Evolutionary conservation across 2,797 vertebrate species (phyloP).

Genomic region (Cyclura pinguis): DNA sequence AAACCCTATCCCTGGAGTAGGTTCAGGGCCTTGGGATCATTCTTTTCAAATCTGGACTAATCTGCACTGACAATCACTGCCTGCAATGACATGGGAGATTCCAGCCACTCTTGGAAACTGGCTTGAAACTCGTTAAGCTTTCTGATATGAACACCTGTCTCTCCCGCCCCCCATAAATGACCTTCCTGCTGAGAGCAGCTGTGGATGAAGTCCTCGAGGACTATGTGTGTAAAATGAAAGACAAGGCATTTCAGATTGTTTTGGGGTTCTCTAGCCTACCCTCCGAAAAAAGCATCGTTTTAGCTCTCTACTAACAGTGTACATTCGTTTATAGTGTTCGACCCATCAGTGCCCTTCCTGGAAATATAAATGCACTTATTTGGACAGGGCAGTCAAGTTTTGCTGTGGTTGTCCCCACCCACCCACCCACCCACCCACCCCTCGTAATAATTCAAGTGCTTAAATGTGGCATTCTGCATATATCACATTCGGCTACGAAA

Average conservation of each 20-base stretch:
- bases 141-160: background rate
- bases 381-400: slow-evolving; percentile 65
- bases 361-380: slow-evolving; percentile 79
- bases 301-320: slow-evolving; percentile 59
- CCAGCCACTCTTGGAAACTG: too few relatives aligned
- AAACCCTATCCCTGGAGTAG: too few relatives aligned
- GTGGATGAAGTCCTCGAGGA: background rate
- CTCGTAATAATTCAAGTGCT: slow-evolving; percentile 82
- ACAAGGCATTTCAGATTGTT: slow-evolving; percentile 57
- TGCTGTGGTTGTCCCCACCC: slow-evolving; percentile 48
- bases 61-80: too few relatives aligned
- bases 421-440: too few relatives aligned
- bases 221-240: slow-evolving; percentile 50
- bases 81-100: too few relatives aligned
- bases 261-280: slow-evolving; percentile 44
- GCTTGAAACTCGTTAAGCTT: background rate
- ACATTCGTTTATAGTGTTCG: slow-evolving; percentile 71
- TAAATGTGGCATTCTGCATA: slow-evolving; percentile 83
- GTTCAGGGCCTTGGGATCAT: too few relatives aligned
- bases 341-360: slow-evolving; percentile 73
- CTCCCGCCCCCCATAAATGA: background rate
- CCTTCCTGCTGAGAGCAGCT: slow-evolving; percentile 2
- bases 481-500: slow-evolving; percentile 85
- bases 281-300: slow-evolving; percentile 58
- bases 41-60: too few relatives aligned